phyloP scores from a whole-genome alignment of 1,140 invertebrate species.

The Cydia splendana region DNA sequence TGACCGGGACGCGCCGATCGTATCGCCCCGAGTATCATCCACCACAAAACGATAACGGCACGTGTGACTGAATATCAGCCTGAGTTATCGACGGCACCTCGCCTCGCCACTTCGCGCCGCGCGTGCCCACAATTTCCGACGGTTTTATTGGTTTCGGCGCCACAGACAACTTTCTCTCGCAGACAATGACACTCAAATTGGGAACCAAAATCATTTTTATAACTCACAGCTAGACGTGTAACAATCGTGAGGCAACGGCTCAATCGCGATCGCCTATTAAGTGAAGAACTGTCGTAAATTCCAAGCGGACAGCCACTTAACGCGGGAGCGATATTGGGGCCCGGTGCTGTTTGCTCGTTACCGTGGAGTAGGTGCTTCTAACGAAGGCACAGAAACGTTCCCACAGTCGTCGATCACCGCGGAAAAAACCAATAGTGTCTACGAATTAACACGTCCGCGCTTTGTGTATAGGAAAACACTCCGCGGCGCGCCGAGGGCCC shows the following conservation, averaged over 20 bases:
- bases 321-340: constrained; percentile 67
- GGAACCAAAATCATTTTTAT: constrained; percentile 75
- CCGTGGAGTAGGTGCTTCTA: constrained; percentile 69
- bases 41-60: constrained; percentile 55
- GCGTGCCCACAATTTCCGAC: constrained; percentile 58
- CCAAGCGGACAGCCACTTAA: constrained; percentile 66
- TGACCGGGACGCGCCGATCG: constrained; percentile 54
- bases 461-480: constrained; percentile 77
- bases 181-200: constrained; percentile 75
- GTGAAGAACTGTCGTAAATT: constrained; percentile 67
- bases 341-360: constrained; percentile 74
- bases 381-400: constrained; percentile 74
- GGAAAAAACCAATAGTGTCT: constrained; percentile 75
- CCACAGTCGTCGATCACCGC: constrained; percentile 76
- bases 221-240: constrained; percentile 49
- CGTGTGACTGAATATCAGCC: constrained; percentile 52
- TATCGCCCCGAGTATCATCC: constrained; percentile 60
- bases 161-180: constrained; percentile 74
- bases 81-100: constrained; percentile 54
- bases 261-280: constrained; percentile 58
- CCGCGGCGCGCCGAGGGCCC: constrained; percentile 64
- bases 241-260: constrained; percentile 54
- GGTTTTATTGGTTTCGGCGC: constrained; percentile 76
- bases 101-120: constrained; percentile 44
- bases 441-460: constrained; percentile 78